Evolutionary conservation across 2,113 vertebrate genomes (phyloP), one percentile per base, ranked within the genome.

Genomic region (Arizona elegans): DNA sequence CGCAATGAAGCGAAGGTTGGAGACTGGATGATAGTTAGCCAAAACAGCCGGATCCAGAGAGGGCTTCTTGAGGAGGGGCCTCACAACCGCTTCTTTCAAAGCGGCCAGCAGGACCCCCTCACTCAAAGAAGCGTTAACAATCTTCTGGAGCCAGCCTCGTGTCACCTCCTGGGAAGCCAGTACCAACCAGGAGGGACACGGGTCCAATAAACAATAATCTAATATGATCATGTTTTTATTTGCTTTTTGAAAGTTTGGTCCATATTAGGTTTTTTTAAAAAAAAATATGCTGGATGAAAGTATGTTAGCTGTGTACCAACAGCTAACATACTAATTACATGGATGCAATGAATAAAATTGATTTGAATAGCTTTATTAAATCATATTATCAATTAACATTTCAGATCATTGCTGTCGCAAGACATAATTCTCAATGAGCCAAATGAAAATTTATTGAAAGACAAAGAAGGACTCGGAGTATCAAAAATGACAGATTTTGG

Each of bases 381-480:
- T 55, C 29, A 70, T 26, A 38, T 86, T 86, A 15, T 53, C 59
- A 52, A 52, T 59, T 19, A 13, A 15, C 53, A 26, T 52, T 94
- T 23, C 93, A 97, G 96, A 7, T 0, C 50, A 0, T 21, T 95
- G 47, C 2, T 92, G 0, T n/a, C 29, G 26, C 65, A 12, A 3
- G 94, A 87, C 92, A 17, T 23, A 29, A 50, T 9, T 88, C 6
- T 93, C 0, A 88, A 95, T 29, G 95, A 97, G 19, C 21, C 90
- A 86, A 96, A 6, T 12, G 96, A 96, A 95, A 12, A 96, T 5
- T 91, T 99, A 92, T 92, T 98, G 93, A 96, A 97, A 95, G 97
- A 98, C 96, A 99, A 98, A 97, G 98, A 96, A 54, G 98, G 96
- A 0, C 58, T 99, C 58, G 96, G 98, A 86, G 96, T 99, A 53